Conservation (phyloP, 2,113 vertebrate species). For the Podiceps cristatus region DNA sequence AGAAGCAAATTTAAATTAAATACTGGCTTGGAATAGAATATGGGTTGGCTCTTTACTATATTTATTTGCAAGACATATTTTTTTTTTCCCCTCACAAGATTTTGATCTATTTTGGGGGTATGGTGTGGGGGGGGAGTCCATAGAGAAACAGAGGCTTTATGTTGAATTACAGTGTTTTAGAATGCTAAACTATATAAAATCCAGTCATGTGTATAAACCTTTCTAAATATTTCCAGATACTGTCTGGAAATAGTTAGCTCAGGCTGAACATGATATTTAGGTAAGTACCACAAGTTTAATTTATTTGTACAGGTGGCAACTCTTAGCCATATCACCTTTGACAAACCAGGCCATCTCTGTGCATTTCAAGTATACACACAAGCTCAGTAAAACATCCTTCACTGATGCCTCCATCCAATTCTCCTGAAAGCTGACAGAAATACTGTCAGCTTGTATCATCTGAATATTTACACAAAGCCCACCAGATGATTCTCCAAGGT, state of each 20-base stretch:
- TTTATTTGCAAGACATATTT: neutral
- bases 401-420: neutral
- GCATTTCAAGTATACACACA: neutral
- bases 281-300: neutral
- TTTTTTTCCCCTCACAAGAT: neutral
- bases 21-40: neutral
- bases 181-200: neutral
- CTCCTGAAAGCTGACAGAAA: neutral
- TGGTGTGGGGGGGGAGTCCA: neutral
- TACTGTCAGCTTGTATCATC: neutral
- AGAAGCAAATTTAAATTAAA: neutral
- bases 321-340: neutral
- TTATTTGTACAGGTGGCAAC: neutral
- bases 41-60: neutral
- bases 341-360: neutral
- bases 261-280: neutral
- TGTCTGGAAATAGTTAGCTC: neutral
- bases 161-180: neutral
- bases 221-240: neutral
- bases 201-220: fast-evolving
- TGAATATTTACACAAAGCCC: neutral
- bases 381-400: neutral
- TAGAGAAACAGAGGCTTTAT: neutral
- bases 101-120: neutral
- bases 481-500: neutral